Percentiles rank a stretch among this genome's conserved stretches.
These are phyloP conservation scores for Corydoras maculifer DNA, from an alignment of 2,113 vertebrate species.

Conservation along the genomic window DNA sequence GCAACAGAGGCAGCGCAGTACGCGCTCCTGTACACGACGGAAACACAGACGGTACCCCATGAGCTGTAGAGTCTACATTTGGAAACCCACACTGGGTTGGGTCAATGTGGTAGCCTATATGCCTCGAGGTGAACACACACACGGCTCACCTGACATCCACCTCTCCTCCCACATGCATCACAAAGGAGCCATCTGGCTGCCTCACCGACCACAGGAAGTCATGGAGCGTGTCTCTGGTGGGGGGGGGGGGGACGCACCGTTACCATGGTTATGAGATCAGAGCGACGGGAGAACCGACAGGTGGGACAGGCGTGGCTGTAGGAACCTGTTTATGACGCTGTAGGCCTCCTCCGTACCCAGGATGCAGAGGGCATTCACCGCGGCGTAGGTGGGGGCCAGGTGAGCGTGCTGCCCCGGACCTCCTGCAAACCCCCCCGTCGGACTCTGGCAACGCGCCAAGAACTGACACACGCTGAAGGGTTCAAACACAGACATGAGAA, in stretches of 20 bases:
- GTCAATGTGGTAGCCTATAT: no score
- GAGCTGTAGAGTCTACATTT: background rate
- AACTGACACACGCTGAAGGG: conserved; percentile 81
- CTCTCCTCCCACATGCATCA: conserved; percentile 92
- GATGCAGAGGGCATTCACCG: conserved; percentile 89
- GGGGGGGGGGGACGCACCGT: conserved; percentile 9
- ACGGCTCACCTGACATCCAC: conserved; percentile 87
- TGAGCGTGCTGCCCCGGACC: conserved; percentile 88
- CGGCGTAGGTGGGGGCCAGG: conserved; percentile 91
- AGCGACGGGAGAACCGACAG: background rate
- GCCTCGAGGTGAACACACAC: no score
- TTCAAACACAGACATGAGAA: no score
- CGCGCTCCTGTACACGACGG: conserved; percentile 69
- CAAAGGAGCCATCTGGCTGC: conserved; percentile 88
- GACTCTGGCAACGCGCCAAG: conserved; percentile 81
- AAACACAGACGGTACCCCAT: background rate
- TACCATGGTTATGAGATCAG: conserved; percentile 9
- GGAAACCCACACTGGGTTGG: background rate
- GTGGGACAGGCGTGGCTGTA: background rate
- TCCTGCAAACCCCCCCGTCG: conserved; percentile 84
- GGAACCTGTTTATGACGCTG: conserved; percentile 79
- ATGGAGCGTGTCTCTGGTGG: conserved; percentile 84
- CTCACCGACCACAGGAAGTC: conserved; percentile 83
- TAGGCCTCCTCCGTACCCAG: conserved; percentile 91
- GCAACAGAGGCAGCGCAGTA: conserved; percentile 90